Base-by-base conservation (phyloP, 1,140 invertebrate genomes). In the Cyclargus thomasi region DNA sequence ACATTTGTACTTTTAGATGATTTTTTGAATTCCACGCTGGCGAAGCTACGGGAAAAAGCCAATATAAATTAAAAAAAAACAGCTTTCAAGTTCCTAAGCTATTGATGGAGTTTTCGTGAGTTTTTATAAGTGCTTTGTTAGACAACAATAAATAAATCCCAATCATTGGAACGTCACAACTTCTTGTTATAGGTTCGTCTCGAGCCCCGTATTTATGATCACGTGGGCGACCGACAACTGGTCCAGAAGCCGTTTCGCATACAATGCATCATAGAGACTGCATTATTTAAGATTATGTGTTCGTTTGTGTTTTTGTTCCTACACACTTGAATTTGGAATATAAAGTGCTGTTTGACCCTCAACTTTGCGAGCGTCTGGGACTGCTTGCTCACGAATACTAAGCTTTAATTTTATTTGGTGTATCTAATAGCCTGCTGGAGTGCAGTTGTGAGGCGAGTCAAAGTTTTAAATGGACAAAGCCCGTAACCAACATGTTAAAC, bases 181-280 rank as follows among this genome's bases (percentile, higher is more conserved):
- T 47, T 59, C 55, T 59, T 59, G 55, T 59, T 59, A 59, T 59
- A 59, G 17, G 55, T 59, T 59, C 18, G 55, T 59, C 55, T 59
- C 55, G 20, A 21, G 55, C 17, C 16, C 17, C 5, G 55, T 59
- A 59, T 59, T 59, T 59, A 59, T 20, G 17, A 20, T 18, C 20
- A 21, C 55, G 55, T 59, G 55, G 55, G 55, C 55, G 55, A 18
- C 7, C 17, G 55, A 59, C 55, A 59, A 59, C 55, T 59, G 55
- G 55, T 59, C 18, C 55, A 59, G 55, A 59, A 59, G 55, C 55
- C 55, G 55, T 59, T 59, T 59, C 55, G 55, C 55, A 59, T 59
- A 59, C 55, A 59, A 59, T 59, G 55, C 55, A 59, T 59, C 55
- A 59, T 59, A 59, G 55, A 20, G 21, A 59, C 55, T 59, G 55